A percentile compares a stretch with the other conserved stretches of the same genome.
Evolutionary conservation across 2,113 vertebrate species (phyloP).

Genomic region (Phyllostomus hastatus): DNA sequence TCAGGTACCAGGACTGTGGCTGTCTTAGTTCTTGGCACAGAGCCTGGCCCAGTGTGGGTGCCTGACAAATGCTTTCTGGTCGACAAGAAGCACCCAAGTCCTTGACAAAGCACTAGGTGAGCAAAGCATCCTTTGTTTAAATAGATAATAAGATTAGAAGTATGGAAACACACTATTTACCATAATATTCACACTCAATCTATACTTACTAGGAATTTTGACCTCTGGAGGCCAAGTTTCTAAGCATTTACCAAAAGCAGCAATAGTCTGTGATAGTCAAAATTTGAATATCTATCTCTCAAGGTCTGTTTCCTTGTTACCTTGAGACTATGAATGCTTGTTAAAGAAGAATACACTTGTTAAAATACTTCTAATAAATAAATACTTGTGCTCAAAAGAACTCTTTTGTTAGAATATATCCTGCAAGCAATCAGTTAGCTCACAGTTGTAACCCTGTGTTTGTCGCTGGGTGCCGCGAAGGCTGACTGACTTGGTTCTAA

Average conservation of each 20-base stretch:
- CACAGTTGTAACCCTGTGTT: not conserved
- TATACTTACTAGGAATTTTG: conserved; percentile 25
- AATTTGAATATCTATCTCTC: conserved; percentile 12
- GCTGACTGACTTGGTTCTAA: not conserved
- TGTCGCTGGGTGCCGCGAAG: not conserved
- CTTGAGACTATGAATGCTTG: conserved; percentile 16
- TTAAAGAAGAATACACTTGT: conserved; percentile 27
- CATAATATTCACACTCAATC: not conserved
- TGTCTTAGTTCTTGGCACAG: not conserved
- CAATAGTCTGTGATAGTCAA: not conserved
- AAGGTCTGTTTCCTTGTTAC: conserved; percentile 4
- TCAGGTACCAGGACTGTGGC: no score
- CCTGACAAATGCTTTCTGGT: not conserved
- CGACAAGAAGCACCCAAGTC: not conserved
- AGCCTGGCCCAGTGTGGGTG: not conserved
- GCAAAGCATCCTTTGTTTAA: conserved; percentile 10
- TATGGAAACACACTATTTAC: not conserved
- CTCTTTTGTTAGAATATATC: not conserved
- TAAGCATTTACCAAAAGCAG: conserved; percentile 40
- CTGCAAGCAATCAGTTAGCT: not conserved
- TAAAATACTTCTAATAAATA: conserved; percentile 44
- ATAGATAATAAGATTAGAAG: conserved; percentile 2
- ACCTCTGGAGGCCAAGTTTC: conserved; percentile 31
- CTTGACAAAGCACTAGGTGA: not conserved
- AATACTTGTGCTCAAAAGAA: conserved; percentile 21